Conservation (phyloP, 2,797 vertebrate genomes). For the Nothura maculosa region DNA sequence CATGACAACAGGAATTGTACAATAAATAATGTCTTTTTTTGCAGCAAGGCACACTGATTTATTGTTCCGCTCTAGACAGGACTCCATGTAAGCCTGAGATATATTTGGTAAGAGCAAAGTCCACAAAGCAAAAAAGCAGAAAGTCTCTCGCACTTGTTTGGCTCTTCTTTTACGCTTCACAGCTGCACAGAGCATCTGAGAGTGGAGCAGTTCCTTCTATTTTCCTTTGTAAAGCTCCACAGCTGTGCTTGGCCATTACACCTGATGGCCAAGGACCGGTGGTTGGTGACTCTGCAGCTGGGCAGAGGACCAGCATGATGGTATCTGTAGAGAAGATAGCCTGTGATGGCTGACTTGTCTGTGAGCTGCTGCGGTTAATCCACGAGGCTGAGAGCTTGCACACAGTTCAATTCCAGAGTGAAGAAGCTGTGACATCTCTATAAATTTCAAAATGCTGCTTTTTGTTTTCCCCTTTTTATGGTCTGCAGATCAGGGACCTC, state of each 20-base stretch:
- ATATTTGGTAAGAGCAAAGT: not conserved
- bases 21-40: not conserved
- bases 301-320: no score
- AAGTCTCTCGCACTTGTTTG: not conserved
- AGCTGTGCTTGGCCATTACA: not conserved
- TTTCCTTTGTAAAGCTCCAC: not conserved
- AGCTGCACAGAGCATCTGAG: rapidly evolving
- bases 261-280: no score
- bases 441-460: not conserved
- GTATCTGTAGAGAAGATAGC: rapidly evolving
- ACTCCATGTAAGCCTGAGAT: not conserved
- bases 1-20: not conserved
- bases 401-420: not conserved
- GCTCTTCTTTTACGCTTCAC: not conserved
- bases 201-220: rapidly evolving
- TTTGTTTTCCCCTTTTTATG: not conserved
- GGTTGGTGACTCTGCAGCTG: not conserved
- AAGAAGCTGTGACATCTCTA: not conserved
- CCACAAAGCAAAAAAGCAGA: not conserved
- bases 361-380: not conserved
- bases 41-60: not conserved
- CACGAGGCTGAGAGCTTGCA: rapidly evolving
- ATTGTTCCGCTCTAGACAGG: not conserved
- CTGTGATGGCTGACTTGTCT: not conserved
- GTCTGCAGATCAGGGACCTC: not conserved